Base-by-base conservation (phyloP, 92 coral and sea anemone species). In the Meandrina meandrites region DNA sequence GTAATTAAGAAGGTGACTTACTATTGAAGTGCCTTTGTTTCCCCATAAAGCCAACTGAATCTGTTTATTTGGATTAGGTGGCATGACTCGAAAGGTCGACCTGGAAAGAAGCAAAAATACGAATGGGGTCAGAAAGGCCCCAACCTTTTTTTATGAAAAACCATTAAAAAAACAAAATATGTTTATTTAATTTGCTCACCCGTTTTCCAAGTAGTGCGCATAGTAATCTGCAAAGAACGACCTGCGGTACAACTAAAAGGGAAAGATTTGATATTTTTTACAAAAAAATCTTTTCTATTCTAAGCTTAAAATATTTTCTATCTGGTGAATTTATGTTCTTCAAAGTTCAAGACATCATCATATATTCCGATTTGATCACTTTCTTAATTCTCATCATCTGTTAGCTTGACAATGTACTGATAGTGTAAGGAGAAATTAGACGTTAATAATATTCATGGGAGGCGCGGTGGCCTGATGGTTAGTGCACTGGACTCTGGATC, bases 41-140 rank as follows among this genome's bases (percentile, higher is more conserved):
- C 87, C 98, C 98, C 98, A 94, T 30, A 93, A 51, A 31, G 95
- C 98, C 28, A 90, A 87, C 74, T 94, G 98, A 40, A 94, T 88
- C 79, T 92, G 92, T 51, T 93, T 82, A 1, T 79, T 79, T 22
- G 86, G 84, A 62, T 92, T 89, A 32, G 95, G 96, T 17, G 95
- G 90, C 18, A 32, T 71, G 42, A 91, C 78, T 18, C 81, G 67
- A 73, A 17, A 73, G 54, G 82, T 68, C 32, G 81, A 35, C 66
- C 93, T 91, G 64, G 32, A 30, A 53, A 47, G 84, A 36, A 50
- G 27, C 28, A 31, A 54, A 71, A 74, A 56, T 5, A 24, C 17
- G 17, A 40, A 53, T 35, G 3, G 53, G n/a, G 35, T n/a, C 4
- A 27, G 37, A 27, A 12, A n/a, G 53, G 53, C 5, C 69, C 69